These are phyloP conservation scores for Cavia aperea DNA, from an alignment of 2,113 vertebrate species.

Conservation along the genomic window DNA sequence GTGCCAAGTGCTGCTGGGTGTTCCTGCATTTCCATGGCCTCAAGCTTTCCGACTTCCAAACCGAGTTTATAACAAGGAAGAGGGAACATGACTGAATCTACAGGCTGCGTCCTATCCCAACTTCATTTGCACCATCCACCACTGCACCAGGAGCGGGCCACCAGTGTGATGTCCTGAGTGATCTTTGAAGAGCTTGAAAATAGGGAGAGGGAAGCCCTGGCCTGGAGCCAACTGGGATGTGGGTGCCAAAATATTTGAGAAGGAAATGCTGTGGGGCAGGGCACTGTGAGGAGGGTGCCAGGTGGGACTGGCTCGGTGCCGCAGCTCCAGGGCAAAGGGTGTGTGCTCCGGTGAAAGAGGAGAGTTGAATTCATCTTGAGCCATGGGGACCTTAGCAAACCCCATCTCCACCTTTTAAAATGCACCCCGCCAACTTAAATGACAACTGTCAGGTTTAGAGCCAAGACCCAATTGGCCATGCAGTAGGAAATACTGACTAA, in stretches of 20 bases:
- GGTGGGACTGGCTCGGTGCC: neutral
- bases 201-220: conserved; percentile 61
- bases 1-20: conserved; percentile 62
- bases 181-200: conserved; percentile 69
- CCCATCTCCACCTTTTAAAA: neutral
- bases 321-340: neutral
- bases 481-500: neutral
- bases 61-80: conserved; percentile 73
- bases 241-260: neutral
- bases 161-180: conserved; percentile 33
- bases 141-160: neutral
- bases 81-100: conserved; percentile 71
- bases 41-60: conserved; percentile 72
- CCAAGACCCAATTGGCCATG: neutral
- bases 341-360: neutral
- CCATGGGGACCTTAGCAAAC: neutral
- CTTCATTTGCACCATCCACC: conserved; percentile 14
- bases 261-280: neutral
- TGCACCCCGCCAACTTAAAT: no score
- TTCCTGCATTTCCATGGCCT: conserved; percentile 71
- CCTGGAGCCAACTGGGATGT: conserved; percentile 42
- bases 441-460: neutral
- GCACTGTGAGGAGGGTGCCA: neutral
- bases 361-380: neutral
- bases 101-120: conserved; percentile 65